These are phyloP conservation scores for Oligia fasciuncula DNA, from an alignment of 2,888 invertebrate genomes.

Conservation along the genomic window DNA sequence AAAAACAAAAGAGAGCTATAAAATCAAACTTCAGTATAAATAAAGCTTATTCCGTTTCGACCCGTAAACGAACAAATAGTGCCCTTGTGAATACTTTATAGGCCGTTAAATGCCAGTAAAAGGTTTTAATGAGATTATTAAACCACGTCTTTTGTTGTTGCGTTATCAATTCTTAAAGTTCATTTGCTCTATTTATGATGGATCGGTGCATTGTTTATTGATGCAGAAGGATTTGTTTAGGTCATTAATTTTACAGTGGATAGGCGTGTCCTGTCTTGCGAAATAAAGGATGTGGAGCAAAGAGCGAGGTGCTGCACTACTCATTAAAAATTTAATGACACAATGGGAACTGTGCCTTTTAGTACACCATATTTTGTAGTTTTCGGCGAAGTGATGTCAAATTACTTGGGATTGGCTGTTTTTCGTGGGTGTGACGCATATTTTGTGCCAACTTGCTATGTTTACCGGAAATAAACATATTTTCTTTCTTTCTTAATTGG, in stretches of 20 bases:
- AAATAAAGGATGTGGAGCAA: conserved; percentile 39
- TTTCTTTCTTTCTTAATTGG: background rate
- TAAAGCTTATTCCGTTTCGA: conserved; percentile 69
- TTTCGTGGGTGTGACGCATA: background rate
- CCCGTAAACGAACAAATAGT: conserved; percentile 76
- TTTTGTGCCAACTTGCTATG: background rate
- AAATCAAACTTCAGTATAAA: conserved; percentile 75
- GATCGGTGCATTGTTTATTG: conserved; percentile 57
- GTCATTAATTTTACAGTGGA: conserved; percentile 29
- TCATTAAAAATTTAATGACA: conserved; percentile 20
- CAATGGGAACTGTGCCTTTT: conserved; percentile 1
- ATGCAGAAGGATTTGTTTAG: conserved; percentile 33
- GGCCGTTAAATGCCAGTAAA: conserved; percentile 84
- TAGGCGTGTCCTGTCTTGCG: conserved; percentile 34
- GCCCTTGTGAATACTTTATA: conserved; percentile 83
- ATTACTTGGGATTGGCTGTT: background rate
- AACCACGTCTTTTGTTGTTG: conserved; percentile 66
- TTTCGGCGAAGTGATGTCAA: background rate
- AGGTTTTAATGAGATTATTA: conserved; percentile 85
- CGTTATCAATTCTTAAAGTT: conserved; percentile 70
- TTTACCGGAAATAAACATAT: background rate
- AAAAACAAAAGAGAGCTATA: conserved; percentile 74
- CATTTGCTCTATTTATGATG: conserved; percentile 63
- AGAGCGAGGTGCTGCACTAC: background rate
- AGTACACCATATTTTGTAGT: background rate